phyloP scores from a whole-genome alignment of 2,113 vertebrate species.

The Xiphophorus maculatus region DNA sequence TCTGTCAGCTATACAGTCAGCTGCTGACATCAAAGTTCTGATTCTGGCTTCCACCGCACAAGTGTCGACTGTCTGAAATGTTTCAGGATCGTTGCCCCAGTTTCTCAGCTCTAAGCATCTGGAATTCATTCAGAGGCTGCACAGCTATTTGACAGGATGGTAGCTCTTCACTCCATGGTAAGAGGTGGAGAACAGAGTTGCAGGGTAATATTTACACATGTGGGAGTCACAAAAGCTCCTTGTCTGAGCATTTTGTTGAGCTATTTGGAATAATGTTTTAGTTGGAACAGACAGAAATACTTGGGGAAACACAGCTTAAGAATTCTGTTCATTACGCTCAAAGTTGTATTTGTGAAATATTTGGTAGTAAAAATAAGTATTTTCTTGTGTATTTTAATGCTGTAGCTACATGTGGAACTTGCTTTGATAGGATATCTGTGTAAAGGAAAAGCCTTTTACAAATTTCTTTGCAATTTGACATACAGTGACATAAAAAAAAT shows the following conservation, averaged over 20 bases:
- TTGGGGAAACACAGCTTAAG: no score
- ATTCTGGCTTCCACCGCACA: conserved; percentile 31
- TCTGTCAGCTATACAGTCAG: conserved; percentile 9
- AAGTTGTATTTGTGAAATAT: no score
- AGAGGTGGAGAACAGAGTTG: not conserved
- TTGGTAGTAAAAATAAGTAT: no score
- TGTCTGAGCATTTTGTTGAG: conserved; percentile 3
- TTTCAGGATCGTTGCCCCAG: conserved; percentile 46
- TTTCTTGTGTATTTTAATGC: no score
- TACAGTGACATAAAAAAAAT: no score
- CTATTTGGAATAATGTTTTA: not conserved
- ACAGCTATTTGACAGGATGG: conserved; percentile 44
- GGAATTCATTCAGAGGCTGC: conserved; percentile 68
- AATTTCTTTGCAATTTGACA: no score
- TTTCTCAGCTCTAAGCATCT: conserved; percentile 62
- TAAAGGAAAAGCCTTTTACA: no score
- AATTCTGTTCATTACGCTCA: no score
- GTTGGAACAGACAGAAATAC: not conserved
- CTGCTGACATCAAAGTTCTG: conserved; percentile 33
- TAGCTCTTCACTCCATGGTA: conserved; percentile 37
- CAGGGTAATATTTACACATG: conserved; percentile 33
- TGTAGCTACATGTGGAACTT: no score
- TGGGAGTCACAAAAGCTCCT: conserved; percentile 49
- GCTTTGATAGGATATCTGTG: no score
- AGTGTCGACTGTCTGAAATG: conserved; percentile 42